Base-by-base conservation (phyloP, 1,140 invertebrate genomes). In the Chlorops oryzae region DNA sequence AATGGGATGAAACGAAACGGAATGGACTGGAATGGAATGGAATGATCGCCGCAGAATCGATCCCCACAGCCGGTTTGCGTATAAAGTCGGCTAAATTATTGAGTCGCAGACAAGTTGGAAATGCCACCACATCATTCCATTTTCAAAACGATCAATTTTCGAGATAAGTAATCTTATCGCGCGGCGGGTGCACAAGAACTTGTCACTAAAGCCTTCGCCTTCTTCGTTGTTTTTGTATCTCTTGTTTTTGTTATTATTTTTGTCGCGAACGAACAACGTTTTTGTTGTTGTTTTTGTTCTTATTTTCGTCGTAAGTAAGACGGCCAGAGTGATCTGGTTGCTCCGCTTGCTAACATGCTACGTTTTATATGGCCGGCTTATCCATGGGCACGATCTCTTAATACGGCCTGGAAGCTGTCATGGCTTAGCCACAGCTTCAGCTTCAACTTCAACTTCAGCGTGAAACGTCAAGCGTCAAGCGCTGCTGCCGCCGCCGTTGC, bases 61-160 rank as follows among this genome's bases (percentile, higher is more conserved):
- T n/a, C n/a, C n/a, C n/a, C n/a, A n/a, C n/a, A n/a, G n/a, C n/a
- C n/a, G n/a, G n/a, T n/a, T n/a, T n/a, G n/a, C n/a, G n/a, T n/a
- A n/a, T n/a, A n/a, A n/a, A n/a, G n/a, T n/a, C n/a, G n/a, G n/a
- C n/a, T 68, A 68, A 68, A 68, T 62, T 68, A 68, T 68, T 63
- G 55, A 68, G 61, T 65, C 56, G 65, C 65, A 63, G 65, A 68
- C 65, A 68, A 68, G 65, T 63, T 62, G 62, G 65, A 68, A 68
- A 68, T 68, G 65, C 65, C 65, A 68, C 65, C 65, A 68, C 65
- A 68, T 65, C 65, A 68, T 62, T 63, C 68, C 65, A 63, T 68
- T 68, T 68, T 60, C 57, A 68, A 68, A 68, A 68, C 65, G 65
- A 68, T 68, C 65, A 62, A 65, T 68, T 62, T 59, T 55, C 39